These are phyloP conservation scores for Sarcophaga rosellei DNA, from an alignment of 2,888 invertebrate genomes.

Conservation along the genomic window DNA sequence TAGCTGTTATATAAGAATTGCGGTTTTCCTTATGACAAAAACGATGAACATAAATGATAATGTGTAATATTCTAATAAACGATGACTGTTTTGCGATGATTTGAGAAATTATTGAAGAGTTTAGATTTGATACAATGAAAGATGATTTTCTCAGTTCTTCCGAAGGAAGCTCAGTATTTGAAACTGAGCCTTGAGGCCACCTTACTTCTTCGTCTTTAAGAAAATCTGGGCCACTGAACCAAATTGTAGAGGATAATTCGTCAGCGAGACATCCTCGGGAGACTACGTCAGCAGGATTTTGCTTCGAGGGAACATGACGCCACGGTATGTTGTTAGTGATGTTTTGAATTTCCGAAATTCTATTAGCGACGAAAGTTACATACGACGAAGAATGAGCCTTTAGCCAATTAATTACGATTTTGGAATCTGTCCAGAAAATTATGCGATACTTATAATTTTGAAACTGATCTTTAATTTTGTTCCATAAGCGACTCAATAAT, in stretches of 20 bases:
- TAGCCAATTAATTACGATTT: conserved; percentile 35
- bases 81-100: conserved; percentile 8
- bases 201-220: not conserved
- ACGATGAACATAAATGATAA: too few relatives aligned
- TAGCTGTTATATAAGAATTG: too few relatives aligned
- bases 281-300: too few relatives aligned
- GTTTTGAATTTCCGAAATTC: conserved; percentile 14
- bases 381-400: conserved; percentile 2
- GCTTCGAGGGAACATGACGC: too few relatives aligned
- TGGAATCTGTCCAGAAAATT: conserved; percentile 61
- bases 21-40: too few relatives aligned
- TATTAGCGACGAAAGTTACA: conserved; percentile 5
- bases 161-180: not conserved
- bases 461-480: conserved; percentile 26
- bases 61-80: conserved; percentile 15
- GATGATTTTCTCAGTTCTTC: not conserved
- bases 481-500: conserved; percentile 16
- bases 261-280: too few relatives aligned
- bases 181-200: not conserved
- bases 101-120: too few relatives aligned
- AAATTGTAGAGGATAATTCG: too few relatives aligned
- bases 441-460: not conserved
- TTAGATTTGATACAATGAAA: too few relatives aligned
- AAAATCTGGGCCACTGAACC: not conserved
- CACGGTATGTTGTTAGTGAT: not conserved